Base-by-base conservation (phyloP, 1,140 invertebrate genomes). In the Musca vetustissima region DNA sequence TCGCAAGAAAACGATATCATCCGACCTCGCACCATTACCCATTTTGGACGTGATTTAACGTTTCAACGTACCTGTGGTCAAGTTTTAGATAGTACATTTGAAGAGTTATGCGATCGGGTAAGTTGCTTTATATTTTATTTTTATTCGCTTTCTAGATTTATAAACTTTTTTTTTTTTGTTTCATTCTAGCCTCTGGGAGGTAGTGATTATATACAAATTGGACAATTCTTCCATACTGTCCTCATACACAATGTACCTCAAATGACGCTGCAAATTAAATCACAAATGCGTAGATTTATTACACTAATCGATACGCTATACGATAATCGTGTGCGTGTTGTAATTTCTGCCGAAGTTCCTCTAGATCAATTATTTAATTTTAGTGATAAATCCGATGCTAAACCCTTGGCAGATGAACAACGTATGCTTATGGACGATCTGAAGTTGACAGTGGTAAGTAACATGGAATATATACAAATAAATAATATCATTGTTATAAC, bases 301-400 rank as follows among this genome's bases (percentile, higher is more conserved):
- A 98, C 95, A 4, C 85, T 99, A 0, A 97, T 99, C 75, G 98
- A 99, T 80, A 97, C 96, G 1, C 85, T 99, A 0, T 99, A 99
- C 83, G 97, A 99, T 82, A 93, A 96, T 76, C 92, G 89, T 85
- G 93, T 96, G 67, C 82, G 88, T 74, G 86, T 89, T 73, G 89
- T 96, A 1, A 89, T 94, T 73, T 92, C 92, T 17, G 90, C 95
- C 24, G 90, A 89, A 72, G 89, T 87, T 57, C 87, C 91, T 19
- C 86, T 92, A 57, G 90, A 89, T 52, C 76, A 91, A 67, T 85
- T 98, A 24, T 98, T 98, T 85, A 84, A 85, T 71, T 47, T 73
- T 6, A 76, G 85, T 19, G 86, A 88, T 69, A 83, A 83, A 36
- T 79, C 81, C 14, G 78, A 74, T 21, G 84, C 87, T 55, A 43